Conservation (phyloP, 2,113 vertebrate genomes). For the Myiozetetes cayanensis region DNA sequence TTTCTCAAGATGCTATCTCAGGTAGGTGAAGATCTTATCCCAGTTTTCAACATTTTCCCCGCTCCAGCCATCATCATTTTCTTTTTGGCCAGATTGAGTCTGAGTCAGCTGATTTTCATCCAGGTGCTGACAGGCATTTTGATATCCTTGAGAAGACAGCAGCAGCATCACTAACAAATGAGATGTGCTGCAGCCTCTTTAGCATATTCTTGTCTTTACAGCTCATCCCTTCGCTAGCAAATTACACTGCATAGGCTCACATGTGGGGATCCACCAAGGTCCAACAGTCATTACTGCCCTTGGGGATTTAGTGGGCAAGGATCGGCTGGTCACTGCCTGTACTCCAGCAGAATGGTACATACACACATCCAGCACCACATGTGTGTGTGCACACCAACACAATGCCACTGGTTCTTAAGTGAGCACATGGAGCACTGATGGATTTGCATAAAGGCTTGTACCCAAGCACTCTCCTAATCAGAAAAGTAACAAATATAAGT, state of each 20-base stretch:
- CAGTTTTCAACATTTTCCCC: background rate
- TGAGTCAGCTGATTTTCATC: constrained; percentile 57
- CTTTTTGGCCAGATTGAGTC: background rate
- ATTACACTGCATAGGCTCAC: background rate
- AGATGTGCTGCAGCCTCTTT: constrained; percentile 27
- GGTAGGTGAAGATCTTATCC: background rate
- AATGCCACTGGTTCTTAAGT: background rate
- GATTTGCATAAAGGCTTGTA: background rate
- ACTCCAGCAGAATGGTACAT: background rate
- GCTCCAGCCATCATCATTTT: background rate
- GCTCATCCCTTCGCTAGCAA: background rate
- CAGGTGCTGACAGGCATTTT: constrained; percentile 62
- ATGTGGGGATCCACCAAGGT: background rate
- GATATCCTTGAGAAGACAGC: constrained; percentile 40
- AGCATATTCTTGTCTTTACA: background rate
- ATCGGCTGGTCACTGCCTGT: background rate
- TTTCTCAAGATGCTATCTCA: background rate
- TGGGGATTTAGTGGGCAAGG: background rate
- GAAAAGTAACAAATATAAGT: background rate
- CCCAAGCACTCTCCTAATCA: background rate
- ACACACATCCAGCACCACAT: background rate
- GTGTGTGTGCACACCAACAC: fast-evolving
- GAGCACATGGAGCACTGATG: background rate
- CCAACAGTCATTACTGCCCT: background rate
- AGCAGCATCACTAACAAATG: constrained; percentile 25